Base-by-base conservation (phyloP, 2,113 vertebrate genomes). In the Beaufortia kweichowensis region DNA sequence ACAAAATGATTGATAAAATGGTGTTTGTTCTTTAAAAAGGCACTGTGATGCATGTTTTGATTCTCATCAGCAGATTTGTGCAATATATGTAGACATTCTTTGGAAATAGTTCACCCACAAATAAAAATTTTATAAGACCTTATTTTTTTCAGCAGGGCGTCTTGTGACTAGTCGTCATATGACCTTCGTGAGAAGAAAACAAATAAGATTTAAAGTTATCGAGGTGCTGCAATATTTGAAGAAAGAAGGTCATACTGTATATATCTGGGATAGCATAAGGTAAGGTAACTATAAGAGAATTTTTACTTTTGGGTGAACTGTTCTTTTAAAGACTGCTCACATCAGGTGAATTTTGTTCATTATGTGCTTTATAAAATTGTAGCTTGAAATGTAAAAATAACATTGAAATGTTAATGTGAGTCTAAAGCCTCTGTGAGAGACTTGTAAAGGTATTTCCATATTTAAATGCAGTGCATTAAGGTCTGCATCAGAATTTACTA, bases 71-170 rank as follows among this genome's bases (percentile, higher is more conserved):
- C 0, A 7, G 66, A 69, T n/a, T 23, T 35, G n/a, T 75, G 23
- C 61, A 56, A 50, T 62, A 35, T 64, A 65, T 76, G 50, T 65
- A 28, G 33, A 76, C 60, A 65, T 69, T 33, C 62, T 29, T 28
- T 66, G 39, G 4, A 26, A 10, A 2, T n/a, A 4, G 23, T 8
- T n/a, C n/a, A n/a, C n/a, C n/a, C n/a, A n/a, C n/a, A n/a, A n/a
- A n/a, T n/a, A n/a, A n/a, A n/a, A n/a, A n/a, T n/a, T n/a, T n/a
- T n/a, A n/a, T n/a, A n/a, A n/a, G n/a, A n/a, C n/a, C n/a, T n/a
- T n/a, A n/a, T n/a, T n/a, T n/a, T n/a, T n/a, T n/a, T n/a, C n/a
- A n/a, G n/a, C n/a, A n/a, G n/a, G n/a, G n/a, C n/a, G n/a, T n/a
- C n/a, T n/a, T n/a, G n/a, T n/a, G n/a, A n/a, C n/a, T n/a, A n/a